Evolutionary conservation across 2,888 invertebrate species (phyloP), one percentile per base, ranked within the genome.

Genomic region (Diloba caeruleocephala): DNA sequence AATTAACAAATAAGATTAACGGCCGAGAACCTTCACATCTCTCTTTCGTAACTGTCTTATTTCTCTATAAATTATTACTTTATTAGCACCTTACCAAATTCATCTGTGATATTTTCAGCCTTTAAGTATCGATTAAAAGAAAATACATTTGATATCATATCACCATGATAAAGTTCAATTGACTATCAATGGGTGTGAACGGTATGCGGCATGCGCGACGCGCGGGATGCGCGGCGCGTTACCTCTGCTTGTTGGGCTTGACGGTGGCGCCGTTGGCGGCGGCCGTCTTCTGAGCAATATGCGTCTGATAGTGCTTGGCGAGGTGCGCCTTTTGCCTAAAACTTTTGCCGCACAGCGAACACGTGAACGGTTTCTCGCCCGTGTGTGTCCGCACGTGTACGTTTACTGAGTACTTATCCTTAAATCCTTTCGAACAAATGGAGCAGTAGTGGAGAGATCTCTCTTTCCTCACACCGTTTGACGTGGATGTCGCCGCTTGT

Each of bases 371-470:
- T 82, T 99, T 99, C 88, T 99, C 99, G 0, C 99, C 99, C 0
- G 99, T 99, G 85, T 99, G 99, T 17, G 99, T 99, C 74, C 99
- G 95, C 72, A 99, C 98, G 89, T 99, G 99, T 36, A 99, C 99
- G 86, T 99, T 99, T 48, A 99, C 98, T 58, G 99, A 97, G 94
- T 99, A 99, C 87, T 98, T 98, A 88, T 98, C 98, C 88, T 98
- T 98, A 90, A 98, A 98, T 3, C 98, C 98, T 84, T 98, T 98
- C 75, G 97, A 97, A 89, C 98, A 99, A 87, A 99, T 97, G 85
- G 97, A 96, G 94, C 99, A 96, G 89, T 98, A 97, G 89, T 99
- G 97, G 66, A 99, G 90, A 54, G 98, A 96, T 72, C 98, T 94
- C 82, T 98, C 98, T 81, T 98, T 98, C 8, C 97, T 94, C 10